Evolutionary conservation across 2,113 vertebrate species (phyloP).

Genomic region (Archilochus colubris): DNA sequence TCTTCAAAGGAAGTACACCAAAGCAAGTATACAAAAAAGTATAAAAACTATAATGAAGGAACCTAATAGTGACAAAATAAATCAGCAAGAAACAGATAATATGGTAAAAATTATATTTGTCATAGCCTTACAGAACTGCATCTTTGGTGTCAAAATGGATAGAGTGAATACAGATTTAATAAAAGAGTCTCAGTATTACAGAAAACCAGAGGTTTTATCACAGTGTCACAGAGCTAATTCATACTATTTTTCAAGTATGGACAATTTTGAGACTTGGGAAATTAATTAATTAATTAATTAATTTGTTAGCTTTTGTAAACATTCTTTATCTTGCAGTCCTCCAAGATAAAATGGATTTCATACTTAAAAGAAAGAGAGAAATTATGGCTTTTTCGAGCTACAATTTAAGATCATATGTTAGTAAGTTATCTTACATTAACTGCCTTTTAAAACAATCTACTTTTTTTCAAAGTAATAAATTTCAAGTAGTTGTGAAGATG

Average conservation of each 20-base stretch:
- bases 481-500: neutral
- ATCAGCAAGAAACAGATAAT: neutral
- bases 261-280: neutral
- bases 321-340: neutral
- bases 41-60: neutral
- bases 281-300: too few relatives aligned
- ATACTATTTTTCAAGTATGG: neutral
- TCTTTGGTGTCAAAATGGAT: neutral
- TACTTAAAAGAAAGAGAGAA: neutral
- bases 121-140: neutral
- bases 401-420: neutral
- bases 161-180: neutral
- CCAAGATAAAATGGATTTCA: neutral
- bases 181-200: neutral
- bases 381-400: neutral
- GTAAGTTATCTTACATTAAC: neutral
- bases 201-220: neutral
- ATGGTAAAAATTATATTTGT: accelerated
- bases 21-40: neutral
- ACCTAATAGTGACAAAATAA: accelerated
- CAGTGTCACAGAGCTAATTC: neutral
- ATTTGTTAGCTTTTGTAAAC: neutral
- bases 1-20: neutral
- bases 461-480: neutral
- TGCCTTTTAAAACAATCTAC: neutral